Evolutionary conservation across 2,888 invertebrate genomes (phyloP), one percentile per base, ranked within the genome.

Genomic region (Folsomia manolachei): DNA sequence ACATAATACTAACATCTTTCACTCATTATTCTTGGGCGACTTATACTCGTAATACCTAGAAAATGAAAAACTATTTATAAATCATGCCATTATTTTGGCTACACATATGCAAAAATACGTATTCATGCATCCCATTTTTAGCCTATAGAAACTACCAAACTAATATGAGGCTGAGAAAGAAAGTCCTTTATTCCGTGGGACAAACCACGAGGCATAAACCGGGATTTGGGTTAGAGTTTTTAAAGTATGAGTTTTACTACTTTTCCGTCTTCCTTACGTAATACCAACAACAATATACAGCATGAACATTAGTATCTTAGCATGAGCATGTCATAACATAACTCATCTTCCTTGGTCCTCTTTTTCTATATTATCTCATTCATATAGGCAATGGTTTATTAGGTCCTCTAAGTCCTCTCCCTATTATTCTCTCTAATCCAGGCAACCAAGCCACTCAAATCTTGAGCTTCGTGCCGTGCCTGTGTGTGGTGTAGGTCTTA

Each of bases 171-270:
- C n/a, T n/a, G n/a, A n/a, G n/a, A n/a, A 14, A 24, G 66, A 52
- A 24, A 27, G 24, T 52, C 67, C 26, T 67, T 52, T 67, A 21
- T 25, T 52, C 39, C 19, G 27, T 27, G 25, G 64, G 52, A 68
- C 70, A 72, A 72, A 70, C 72, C 69, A 72, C 70, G 70, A 67
- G 71, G 69, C 69, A 71, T 71, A 76, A 76, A 76, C 71, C 71
- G 70, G 76, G 76, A 76, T 76, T 76, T 76, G 73, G 64, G 64
- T 27, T 64, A 64, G 39, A 56, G 19, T 39, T 9, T 4, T 39
- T 39, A 39, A 39, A 39, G 39, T 4, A 39, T 4, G 39, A 39
- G 39, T n/a, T n/a, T n/a, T n/a, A n/a, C n/a, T n/a, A n/a, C n/a
- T n/a, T n/a, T n/a, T n/a, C n/a, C n/a, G n/a, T n/a, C n/a, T n/a